Percentiles rank a stretch among this genome's conserved stretches.
These are phyloP conservation scores for Drosophila watanabei DNA, from an alignment of 1,140 invertebrate species.

Conservation along the genomic window DNA sequence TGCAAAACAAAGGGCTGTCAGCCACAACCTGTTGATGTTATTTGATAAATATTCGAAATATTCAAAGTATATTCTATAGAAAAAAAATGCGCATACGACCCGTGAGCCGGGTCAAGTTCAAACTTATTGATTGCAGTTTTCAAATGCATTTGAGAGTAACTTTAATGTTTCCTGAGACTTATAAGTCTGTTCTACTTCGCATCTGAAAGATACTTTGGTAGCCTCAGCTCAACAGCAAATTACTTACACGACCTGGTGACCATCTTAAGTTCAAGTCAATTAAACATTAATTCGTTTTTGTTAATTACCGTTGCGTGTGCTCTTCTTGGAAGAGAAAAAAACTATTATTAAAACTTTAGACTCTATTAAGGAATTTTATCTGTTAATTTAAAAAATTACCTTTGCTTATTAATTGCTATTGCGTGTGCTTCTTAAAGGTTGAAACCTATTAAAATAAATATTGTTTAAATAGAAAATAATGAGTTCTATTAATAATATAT, in stretches of 20 bases:
- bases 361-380: not conserved
- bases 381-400: not conserved
- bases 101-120: slow-evolving; percentile 11
- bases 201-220: not conserved
- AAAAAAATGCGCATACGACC: slow-evolving; percentile 14
- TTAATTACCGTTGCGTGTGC: slow-evolving; percentile 22
- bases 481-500: not conserved
- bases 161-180: not conserved
- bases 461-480: not conserved
- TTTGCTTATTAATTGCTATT: not conserved
- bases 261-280: slow-evolving; percentile 10
- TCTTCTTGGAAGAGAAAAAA: not conserved
- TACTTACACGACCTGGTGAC: slow-evolving; percentile 19
- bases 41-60: slow-evolving; percentile 17
- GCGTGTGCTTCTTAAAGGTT: not conserved
- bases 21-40: slow-evolving; percentile 16
- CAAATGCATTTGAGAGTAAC: not conserved
- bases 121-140: slow-evolving; percentile 7
- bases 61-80: not conserved
- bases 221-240: not conserved
- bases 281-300: slow-evolving; percentile 3
- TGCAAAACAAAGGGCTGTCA: slow-evolving; percentile 22
- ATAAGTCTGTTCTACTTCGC: too few species aligned
- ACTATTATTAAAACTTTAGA: slow-evolving; percentile 1
- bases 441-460: not conserved